Conservation (phyloP, 23 tunicate species). For the Trididemnum clinides region DNA sequence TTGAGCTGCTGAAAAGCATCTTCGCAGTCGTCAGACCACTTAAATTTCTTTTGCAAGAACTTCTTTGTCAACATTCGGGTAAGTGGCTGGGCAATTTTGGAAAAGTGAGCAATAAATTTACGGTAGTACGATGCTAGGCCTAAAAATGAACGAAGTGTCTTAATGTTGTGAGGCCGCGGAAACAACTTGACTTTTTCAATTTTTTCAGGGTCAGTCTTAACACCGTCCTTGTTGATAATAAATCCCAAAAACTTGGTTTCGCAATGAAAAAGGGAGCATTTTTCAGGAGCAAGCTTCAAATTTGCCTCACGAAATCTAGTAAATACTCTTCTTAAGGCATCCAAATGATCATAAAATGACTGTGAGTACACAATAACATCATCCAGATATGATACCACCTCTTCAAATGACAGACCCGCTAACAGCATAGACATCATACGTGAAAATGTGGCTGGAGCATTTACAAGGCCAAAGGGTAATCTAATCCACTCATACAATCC, state of each 20-base stretch:
- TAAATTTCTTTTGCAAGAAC: background rate
- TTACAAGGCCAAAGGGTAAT: conserved; percentile 9
- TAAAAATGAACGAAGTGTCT: conserved; percentile 30
- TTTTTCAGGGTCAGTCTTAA: conserved; percentile 18
- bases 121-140: conserved; percentile 51
- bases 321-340: background rate
- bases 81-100: conserved; percentile 14
- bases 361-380: conserved; percentile 31
- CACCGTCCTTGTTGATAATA: conserved; percentile 3
- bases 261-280: conserved; percentile 12
- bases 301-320: background rate
- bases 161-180: conserved; percentile 23
- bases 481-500: conserved; percentile 9
- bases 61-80: background rate
- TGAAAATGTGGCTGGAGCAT: conserved; percentile 55
- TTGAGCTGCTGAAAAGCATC: conserved; percentile 18
- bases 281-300: background rate
- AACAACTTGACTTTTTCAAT: background rate
- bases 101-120: conserved; percentile 8
- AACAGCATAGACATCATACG: conserved; percentile 16
- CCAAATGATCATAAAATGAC: conserved; percentile 32
- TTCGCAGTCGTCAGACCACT: conserved; percentile 19
- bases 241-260: conserved; percentile 18
- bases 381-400: conserved; percentile 3
- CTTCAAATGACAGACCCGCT: conserved; percentile 2